A percentile compares a stretch with the other conserved stretches of the same genome.
Evolutionary conservation across 35 echinoderm and acorn worm species (phyloP).

Genomic region (Stichopus chloronotus): DNA sequence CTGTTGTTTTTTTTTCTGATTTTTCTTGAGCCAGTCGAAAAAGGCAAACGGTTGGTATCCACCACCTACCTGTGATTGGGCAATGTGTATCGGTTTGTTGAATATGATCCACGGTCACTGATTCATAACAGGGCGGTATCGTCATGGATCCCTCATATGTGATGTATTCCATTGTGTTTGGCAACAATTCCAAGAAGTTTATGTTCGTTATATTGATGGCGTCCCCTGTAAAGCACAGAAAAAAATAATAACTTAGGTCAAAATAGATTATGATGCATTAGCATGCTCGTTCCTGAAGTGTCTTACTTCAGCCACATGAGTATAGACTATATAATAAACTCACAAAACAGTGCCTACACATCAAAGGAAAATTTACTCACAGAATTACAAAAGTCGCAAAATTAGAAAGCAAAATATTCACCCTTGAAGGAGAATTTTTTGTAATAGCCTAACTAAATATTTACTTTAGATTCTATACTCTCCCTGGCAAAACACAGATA

Average conservation of each 20-base stretch:
- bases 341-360: no score
- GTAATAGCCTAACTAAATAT: no score
- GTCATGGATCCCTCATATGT: conserved; percentile 50
- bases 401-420: no score
- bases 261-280: not conserved
- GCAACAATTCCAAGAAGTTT: not conserved
- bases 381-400: no score
- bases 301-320: no score
- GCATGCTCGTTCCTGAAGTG: no score
- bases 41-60: not conserved
- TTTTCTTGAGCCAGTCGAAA: not conserved
- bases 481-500: no score
- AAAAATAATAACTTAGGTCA: not conserved
- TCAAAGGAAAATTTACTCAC: no score
- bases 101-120: conserved; percentile 47
- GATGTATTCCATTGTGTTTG: conserved; percentile 28
- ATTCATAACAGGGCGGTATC: conserved; percentile 22
- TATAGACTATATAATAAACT: no score
- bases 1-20: no score
- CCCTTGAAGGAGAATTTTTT: no score
- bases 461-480: no score
- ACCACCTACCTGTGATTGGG: conserved; percentile 7
- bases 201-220: conserved; percentile 9
- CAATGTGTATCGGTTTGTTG: conserved; percentile 38
- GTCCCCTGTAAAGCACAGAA: not conserved